These are phyloP conservation scores for Brachymystax lenok DNA, from an alignment of 2,797 vertebrate species.

Conservation along the genomic window DNA sequence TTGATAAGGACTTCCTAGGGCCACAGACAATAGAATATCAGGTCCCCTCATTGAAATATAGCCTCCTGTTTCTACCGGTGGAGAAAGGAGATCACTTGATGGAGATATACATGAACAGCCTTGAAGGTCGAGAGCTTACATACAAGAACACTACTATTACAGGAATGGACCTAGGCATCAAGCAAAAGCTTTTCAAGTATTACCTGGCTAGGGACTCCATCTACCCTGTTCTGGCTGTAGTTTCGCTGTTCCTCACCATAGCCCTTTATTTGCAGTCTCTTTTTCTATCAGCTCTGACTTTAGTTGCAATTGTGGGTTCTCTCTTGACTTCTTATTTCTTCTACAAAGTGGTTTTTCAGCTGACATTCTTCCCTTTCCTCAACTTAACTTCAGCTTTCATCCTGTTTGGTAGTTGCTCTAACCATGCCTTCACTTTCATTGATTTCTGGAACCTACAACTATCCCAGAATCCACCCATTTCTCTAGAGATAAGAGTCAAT, in stretches of 20 bases:
- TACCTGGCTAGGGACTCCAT: conserved; percentile 89
- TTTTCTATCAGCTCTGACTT: conserved; percentile 86
- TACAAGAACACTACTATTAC: conserved; percentile 91
- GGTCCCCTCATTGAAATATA: conserved; percentile 96
- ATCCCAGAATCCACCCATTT: conserved; percentile 84
- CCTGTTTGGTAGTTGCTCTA: conserved; percentile 89
- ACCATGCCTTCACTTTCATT: conserved; percentile 90
- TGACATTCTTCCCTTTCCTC: conserved; percentile 91
- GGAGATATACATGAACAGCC: conserved; percentile 89
- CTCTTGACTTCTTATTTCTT: conserved; percentile 92
- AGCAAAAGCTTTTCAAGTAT: conserved; percentile 90
- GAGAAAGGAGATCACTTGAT: conserved; percentile 89
- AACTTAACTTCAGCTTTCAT: conserved; percentile 87
- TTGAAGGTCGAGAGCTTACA: conserved; percentile 84
- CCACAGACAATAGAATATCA: conserved; percentile 94
- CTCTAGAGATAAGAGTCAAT: conserved; percentile 86
- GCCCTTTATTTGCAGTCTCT: conserved; percentile 89
- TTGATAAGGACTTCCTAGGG: conserved; percentile 94
- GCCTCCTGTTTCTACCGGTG: conserved; percentile 89
- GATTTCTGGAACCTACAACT: conserved; percentile 93
- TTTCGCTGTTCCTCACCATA: conserved; percentile 87
- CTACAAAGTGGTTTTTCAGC: conserved; percentile 90
- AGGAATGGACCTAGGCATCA: conserved; percentile 96
- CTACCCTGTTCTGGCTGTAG: conserved; percentile 87
- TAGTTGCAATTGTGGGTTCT: conserved; percentile 83